A percentile compares a stretch with the other conserved stretches of the same genome.
Evolutionary conservation across 2,797 vertebrate species (phyloP).

Genomic region (Phoebastria nigripes): DNA sequence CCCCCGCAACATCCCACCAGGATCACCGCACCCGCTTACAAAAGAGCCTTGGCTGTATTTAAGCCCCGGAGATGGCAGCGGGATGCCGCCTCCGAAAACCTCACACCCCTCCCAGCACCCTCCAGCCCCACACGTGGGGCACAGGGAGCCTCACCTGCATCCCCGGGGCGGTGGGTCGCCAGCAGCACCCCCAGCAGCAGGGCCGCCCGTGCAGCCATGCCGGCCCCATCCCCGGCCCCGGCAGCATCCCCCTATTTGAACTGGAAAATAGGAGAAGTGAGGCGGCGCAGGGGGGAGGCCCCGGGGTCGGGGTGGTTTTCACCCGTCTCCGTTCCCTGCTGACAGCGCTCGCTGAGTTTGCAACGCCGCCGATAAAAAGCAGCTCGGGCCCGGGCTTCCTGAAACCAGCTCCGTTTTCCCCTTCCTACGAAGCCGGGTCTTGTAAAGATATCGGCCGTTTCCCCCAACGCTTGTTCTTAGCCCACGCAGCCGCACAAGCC

Average conservation of each 20-base stretch:
- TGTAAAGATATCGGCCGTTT: fast-evolving
- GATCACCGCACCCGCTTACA: fast-evolving
- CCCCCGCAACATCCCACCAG: fast-evolving
- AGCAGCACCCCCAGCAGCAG: conserved; percentile 46
- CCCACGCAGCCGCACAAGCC: fast-evolving
- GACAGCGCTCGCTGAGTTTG: background rate
- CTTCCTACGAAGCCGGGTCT: background rate
- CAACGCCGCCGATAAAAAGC: fast-evolving
- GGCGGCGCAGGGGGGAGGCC: background rate
- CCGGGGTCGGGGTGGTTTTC: background rate
- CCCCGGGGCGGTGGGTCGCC: fast-evolving
- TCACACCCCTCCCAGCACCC: fast-evolving
- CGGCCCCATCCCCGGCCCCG: background rate
- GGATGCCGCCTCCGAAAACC: background rate
- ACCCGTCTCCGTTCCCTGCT: background rate
- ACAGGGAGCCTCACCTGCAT: background rate
- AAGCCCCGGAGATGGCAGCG: fast-evolving
- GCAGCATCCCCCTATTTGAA: conserved; percentile 44
- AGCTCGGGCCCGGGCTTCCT: background rate
- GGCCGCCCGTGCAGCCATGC: background rate
- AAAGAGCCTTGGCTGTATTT: background rate
- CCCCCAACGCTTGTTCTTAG: fast-evolving
- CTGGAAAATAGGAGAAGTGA: conserved; percentile 27
- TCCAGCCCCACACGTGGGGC: fast-evolving
- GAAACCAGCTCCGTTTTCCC: background rate